Base-by-base conservation (phyloP, 2,888 invertebrate species). In the Philopedon plagiatum region DNA sequence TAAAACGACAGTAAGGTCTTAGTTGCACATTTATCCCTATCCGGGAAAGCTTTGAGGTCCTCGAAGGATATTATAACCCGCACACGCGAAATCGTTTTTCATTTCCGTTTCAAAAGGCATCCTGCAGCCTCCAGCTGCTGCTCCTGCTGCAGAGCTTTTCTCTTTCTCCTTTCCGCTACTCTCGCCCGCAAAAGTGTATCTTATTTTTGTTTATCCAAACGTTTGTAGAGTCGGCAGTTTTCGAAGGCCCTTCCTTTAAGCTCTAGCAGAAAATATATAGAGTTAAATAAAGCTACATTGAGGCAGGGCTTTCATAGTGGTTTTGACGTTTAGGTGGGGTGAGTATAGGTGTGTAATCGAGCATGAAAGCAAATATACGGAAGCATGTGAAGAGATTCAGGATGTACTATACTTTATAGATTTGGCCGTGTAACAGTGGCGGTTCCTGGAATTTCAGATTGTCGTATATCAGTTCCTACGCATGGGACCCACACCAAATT, bases 341-440 rank as follows among this genome's bases (percentile, higher is more conserved):
- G 19, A 56, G 41, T 34, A 69, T 57, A 69, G 44, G 63, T 46
- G 69, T 56, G 62, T 69, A 69, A 69, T 69, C 62, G 62, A 44
- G 54, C 62, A 44, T 46, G 56, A 56, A 54, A 19, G 44, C 39
- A 61, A 56, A 57, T 66, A 41, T 56, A 34, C 62, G 56, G 54
- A 54, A 37, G 29, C 34, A 49, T 51, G 61, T n/a, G 61, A 19
- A 60, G 46, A 46, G 26, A 21, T 66, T 49, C 58, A 57, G 41
- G 26, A 58, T 58, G 39, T 39, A n/a, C n/a, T 39, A 39, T 39
- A 41, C 21, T 46, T 46, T 21, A 46, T 19, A 46, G 21, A 46
- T 0, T 46, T 46, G n/a, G n/a, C n/a, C n/a, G n/a, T n/a, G n/a
- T n/a, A n/a, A n/a, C n/a, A n/a, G n/a, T n/a, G n/a, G n/a, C n/a